Percentiles rank a stretch among this genome's conserved stretches.
Evolutionary conservation across 2,797 vertebrate genomes (phyloP).

Genomic region (Scleropages formosus): DNA sequence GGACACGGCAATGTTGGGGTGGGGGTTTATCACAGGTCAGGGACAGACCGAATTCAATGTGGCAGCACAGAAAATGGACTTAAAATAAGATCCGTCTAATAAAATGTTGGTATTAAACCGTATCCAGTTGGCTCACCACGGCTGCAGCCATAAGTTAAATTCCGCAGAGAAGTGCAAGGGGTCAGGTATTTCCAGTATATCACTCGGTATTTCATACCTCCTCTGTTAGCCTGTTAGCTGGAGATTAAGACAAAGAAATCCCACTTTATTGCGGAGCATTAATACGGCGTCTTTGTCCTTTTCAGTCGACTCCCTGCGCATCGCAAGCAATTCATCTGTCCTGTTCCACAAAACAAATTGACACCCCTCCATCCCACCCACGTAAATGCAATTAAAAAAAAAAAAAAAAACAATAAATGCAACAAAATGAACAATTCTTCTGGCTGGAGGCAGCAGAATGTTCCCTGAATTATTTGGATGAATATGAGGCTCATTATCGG

Average conservation of each 20-base stretch:
- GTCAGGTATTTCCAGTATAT: not conserved
- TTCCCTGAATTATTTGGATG: slow-evolving; percentile 18
- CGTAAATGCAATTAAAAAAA: not conserved
- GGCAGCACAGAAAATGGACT: slow-evolving; percentile 58
- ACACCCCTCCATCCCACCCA: slow-evolving; percentile 13
- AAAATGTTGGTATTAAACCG: slow-evolving; percentile 25
- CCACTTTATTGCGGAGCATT: not conserved
- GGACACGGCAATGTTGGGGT: slow-evolving; percentile 37
- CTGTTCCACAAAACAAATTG: slow-evolving; percentile 20
- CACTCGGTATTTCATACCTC: not conserved
- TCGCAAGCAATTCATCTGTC: slow-evolving; percentile 10
- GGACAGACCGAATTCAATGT: slow-evolving; percentile 52
- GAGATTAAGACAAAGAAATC: slow-evolving; percentile 9
- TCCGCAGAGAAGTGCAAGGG: slow-evolving; percentile 9
- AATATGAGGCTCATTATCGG: not conserved
- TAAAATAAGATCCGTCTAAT: slow-evolving; percentile 45
- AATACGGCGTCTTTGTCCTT: slow-evolving; percentile 12
- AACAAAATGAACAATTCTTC: not conserved
- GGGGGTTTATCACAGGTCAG: slow-evolving; percentile 57
- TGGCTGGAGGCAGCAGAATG: slow-evolving; percentile 2
- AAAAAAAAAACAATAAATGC: not conserved
- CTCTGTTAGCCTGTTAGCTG: slow-evolving; percentile 9
- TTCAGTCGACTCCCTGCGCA: slow-evolving; percentile 21
- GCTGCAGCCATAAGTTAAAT: slow-evolving; percentile 5
- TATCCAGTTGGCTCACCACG: slow-evolving; percentile 11